These are phyloP conservation scores for Pangasius krempfi DNA, from an alignment of 2,797 vertebrate species.

Conservation along the genomic window DNA sequence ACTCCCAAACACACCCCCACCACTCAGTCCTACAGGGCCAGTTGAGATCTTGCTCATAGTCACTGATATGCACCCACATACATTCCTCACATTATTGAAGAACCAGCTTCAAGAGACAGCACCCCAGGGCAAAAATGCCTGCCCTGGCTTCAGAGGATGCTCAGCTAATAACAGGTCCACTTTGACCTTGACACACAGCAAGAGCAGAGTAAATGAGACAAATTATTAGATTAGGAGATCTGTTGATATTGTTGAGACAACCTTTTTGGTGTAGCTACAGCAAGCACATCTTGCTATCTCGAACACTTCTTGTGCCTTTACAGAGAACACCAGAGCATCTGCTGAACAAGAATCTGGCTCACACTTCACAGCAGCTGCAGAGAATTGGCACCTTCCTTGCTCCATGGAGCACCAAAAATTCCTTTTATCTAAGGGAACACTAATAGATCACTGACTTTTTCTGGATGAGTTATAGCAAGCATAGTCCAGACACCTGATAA, in stretches of 20 bases:
- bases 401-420: slow-evolving; percentile 43
- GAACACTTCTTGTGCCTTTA: slow-evolving; percentile 12
- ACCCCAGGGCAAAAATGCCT: slow-evolving; percentile 74
- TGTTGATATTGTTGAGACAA: slow-evolving; percentile 3
- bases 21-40: slow-evolving; percentile 21
- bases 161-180: slow-evolving; percentile 73
- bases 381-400: slow-evolving; percentile 36
- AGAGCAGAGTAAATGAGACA: neutral
- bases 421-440: slow-evolving; percentile 45
- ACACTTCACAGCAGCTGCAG: slow-evolving; percentile 39
- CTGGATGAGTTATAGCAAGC: slow-evolving; percentile 21
- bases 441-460: slow-evolving; percentile 43
- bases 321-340: slow-evolving; percentile 28
- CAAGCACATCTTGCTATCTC: neutral
- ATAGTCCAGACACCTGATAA: slow-evolving; percentile 29
- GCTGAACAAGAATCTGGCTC: slow-evolving; percentile 35
- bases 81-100: slow-evolving; percentile 77
- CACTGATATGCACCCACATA: slow-evolving; percentile 67
- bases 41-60: slow-evolving; percentile 44
- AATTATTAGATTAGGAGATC: slow-evolving; percentile 30
- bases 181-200: slow-evolving; percentile 70
- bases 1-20: neutral
- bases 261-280: slow-evolving; percentile 6
- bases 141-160: slow-evolving; percentile 70
- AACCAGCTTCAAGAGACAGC: slow-evolving; percentile 72